Evolutionary conservation across 2,797 vertebrate species (phyloP), one percentile per base, ranked within the genome.

Genomic region (Chromobotia macracanthus): DNA sequence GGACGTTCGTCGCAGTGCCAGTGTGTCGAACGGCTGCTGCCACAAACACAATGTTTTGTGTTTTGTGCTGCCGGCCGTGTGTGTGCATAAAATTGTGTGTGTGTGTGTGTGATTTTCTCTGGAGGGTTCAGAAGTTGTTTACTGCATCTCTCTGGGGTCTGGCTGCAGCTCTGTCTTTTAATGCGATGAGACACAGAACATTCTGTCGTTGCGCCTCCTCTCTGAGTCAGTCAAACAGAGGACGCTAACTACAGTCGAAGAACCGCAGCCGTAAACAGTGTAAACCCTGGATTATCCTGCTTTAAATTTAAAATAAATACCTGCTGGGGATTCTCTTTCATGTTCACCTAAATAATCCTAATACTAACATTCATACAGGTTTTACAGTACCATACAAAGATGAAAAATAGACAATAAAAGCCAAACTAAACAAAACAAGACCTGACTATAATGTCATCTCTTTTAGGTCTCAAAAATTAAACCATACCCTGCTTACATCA

Each of bases 1-100:
- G 63, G 63, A 66, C 71, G 60, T 70, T 71, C 16, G 70, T 56
- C 51, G 21, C 67, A 77, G 78, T 61, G 75, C 76, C 46, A 66
- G 38, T 35, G 80, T 60, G 50, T 72, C 55, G 16, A 85, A 79
- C 76, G 80, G 77, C 70, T 77, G 70, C 50, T 11, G 53, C 46
- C 76, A 69, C 44, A 10, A 82, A 79, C 82, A 50, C 73, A 77
- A 46, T 80, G 79, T 68, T 75, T 79, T 58, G 61, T 69, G 61
- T 82, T 87, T 87, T 83, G 41, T 87, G 77, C 82, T 84, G 82
- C 85, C 82, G 70, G 61, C 44, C 35, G 15, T 72, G 72, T 38
- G 23, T 11, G 23, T 12, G 75, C 77, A 76, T 86, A 85, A 65
- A 78, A 79, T 80, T 80, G 82, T 80, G 79, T 65, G 74, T n/a